These are phyloP conservation scores for Halcyon smyrnensis DNA, from an alignment of 2,797 vertebrate genomes.

Conservation along the genomic window DNA sequence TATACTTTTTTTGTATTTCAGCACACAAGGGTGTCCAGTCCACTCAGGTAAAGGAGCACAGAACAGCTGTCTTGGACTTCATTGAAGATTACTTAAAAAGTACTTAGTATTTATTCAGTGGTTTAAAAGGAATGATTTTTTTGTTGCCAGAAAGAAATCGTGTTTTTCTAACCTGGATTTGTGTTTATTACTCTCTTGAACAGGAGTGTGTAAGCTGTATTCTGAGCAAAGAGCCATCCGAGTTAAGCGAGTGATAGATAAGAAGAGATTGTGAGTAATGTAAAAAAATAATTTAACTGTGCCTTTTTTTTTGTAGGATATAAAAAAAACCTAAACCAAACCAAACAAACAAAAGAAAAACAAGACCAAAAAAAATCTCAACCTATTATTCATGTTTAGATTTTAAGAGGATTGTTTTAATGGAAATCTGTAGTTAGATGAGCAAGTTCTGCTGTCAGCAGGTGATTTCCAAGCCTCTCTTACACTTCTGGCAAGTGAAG, in stretches of 20 bases:
- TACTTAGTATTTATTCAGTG: slow-evolving; percentile 57
- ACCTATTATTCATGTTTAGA: background rate
- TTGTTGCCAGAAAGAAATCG: background rate
- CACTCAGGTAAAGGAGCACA: slow-evolving; percentile 90
- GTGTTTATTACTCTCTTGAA: slow-evolving; percentile 6
- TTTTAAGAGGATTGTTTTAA: background rate
- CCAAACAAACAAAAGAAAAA: no score
- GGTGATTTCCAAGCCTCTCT: background rate
- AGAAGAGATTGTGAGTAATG: slow-evolving; percentile 93
- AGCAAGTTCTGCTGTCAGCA: background rate
- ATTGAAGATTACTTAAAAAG: slow-evolving; percentile 92
- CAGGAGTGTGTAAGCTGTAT: slow-evolving; percentile 95
- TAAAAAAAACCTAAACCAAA: background rate
- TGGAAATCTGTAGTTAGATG: background rate
- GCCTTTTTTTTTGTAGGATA: background rate
- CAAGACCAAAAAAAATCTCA: no score
- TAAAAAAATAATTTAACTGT: background rate
- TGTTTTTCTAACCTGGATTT: background rate
- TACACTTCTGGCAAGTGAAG: background rate
- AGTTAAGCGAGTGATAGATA: slow-evolving; percentile 94
- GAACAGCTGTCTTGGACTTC: slow-evolving; percentile 90
- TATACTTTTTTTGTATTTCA: slow-evolving; percentile 69
- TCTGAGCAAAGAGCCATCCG: slow-evolving; percentile 96
- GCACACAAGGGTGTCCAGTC: slow-evolving; percentile 86
- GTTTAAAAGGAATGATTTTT: background rate